A percentile compares a stretch with the other conserved stretches of the same genome.
phyloP scores from a whole-genome alignment of 2,797 vertebrate genomes.

The Okamejei kenojei region DNA sequence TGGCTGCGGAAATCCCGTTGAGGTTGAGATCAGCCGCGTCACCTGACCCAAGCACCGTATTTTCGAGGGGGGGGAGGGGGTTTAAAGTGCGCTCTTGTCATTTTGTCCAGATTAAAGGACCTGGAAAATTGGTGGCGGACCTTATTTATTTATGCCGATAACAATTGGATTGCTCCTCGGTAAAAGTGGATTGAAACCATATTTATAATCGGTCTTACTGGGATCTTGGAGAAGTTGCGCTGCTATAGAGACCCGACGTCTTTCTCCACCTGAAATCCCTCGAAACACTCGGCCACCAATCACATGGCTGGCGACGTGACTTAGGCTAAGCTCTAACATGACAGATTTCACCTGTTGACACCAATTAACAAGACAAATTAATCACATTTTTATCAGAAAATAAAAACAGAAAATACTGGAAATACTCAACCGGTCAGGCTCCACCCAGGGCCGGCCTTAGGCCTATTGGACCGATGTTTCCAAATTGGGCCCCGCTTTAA shows the following conservation, averaged over 20 bases:
- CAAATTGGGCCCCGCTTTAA: too few species aligned
- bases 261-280: constrained; percentile 85
- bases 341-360: constrained; percentile 70
- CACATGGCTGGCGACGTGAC: constrained; percentile 73
- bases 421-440: too few species aligned
- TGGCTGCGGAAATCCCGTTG: too few species aligned
- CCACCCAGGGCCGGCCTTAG: too few species aligned
- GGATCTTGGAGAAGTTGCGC: constrained; percentile 88
- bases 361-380: background rate
- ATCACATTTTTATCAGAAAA: background rate
- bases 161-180: background rate
- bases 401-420: too few species aligned
- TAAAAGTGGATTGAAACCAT: background rate
- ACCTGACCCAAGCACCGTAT: too few species aligned
- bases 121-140: too few species aligned
- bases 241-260: constrained; percentile 84
- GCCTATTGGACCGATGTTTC: too few species aligned
- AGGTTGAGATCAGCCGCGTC: too few species aligned
- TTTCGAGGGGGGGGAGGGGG: too few species aligned
- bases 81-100: too few species aligned
- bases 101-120: too few species aligned
- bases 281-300: constrained; percentile 72
- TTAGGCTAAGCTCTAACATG: constrained; percentile 82
- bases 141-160: background rate
- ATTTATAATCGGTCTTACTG: constrained; percentile 62